Conservation (phyloP, 2,113 vertebrate species). For the Oplegnathus fasciatus region DNA sequence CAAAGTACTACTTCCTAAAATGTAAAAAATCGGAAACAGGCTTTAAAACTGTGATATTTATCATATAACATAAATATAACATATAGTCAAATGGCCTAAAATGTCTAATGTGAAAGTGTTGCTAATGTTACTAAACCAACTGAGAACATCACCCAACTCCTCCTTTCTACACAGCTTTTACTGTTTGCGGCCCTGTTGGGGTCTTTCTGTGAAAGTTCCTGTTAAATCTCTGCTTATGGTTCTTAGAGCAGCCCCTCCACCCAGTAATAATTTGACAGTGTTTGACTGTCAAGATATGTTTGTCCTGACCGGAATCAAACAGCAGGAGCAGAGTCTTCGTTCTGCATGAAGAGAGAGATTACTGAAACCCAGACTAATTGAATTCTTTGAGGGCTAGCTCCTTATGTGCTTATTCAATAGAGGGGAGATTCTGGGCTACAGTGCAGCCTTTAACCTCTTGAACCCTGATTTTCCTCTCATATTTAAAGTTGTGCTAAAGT, state of each 20-base stretch:
- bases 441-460: neutral
- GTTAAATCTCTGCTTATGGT: neutral
- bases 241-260: neutral
- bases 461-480: neutral
- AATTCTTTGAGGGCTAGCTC: neutral
- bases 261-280: neutral
- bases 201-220: neutral
- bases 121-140: too few species aligned
- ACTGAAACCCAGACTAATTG: slow-evolving; percentile 18
- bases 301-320: slow-evolving; percentile 23
- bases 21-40: too few species aligned
- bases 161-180: neutral
- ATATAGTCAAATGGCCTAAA: too few species aligned
- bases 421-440: neutral
- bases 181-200: neutral
- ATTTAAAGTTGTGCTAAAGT: neutral
- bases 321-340: slow-evolving; percentile 13
- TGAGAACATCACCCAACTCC: neutral
- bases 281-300: slow-evolving; percentile 26
- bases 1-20: too few species aligned
- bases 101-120: too few species aligned
- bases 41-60: too few species aligned
- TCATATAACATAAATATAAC: too few species aligned
- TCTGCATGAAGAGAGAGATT: slow-evolving; percentile 36
- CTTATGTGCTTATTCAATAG: neutral